Evolutionary conservation across 2,113 vertebrate species (phyloP).

Genomic region (Eolophus roseicapilla): DNA sequence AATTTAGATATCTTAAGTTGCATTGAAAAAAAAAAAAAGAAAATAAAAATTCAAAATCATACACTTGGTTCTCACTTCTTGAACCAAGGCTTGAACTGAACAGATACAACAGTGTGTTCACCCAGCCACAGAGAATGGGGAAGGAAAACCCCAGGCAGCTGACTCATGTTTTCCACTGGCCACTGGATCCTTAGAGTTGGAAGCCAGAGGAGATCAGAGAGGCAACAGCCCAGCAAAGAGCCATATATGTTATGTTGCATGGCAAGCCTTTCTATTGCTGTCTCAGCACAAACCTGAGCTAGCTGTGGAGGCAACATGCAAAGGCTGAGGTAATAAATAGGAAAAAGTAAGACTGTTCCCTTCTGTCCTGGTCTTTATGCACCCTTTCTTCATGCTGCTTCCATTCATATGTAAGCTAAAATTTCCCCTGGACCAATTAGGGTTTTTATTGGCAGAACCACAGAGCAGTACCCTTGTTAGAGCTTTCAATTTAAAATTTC

Average conservation of each 20-base stretch:
- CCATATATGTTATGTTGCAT: background rate
- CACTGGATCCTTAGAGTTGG: background rate
- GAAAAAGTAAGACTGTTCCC: background rate
- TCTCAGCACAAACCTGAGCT: background rate
- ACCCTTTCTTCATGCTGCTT: background rate
- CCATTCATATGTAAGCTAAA: background rate
- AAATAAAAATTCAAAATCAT: background rate
- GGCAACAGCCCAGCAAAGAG: background rate
- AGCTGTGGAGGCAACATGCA: background rate
- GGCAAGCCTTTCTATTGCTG: background rate
- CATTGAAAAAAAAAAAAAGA: background rate
- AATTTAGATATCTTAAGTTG: background rate
- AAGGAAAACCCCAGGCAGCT: background rate
- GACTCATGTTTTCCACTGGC: background rate
- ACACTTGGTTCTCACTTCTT: background rate
- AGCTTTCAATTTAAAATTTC: conserved; percentile 1
- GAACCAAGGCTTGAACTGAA: background rate
- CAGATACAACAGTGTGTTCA: background rate
- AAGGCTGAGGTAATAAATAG: background rate
- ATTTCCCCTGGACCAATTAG: background rate
- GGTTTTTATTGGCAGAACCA: background rate
- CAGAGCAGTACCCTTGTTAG: background rate
- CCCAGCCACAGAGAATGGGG: background rate
- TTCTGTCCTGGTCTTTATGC: background rate
- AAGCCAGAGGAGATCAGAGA: background rate